A percentile compares a stretch with the other conserved stretches of the same genome.
Conservation (phyloP, 2,113 vertebrate species). For the Lampris megalopsis region DNA sequence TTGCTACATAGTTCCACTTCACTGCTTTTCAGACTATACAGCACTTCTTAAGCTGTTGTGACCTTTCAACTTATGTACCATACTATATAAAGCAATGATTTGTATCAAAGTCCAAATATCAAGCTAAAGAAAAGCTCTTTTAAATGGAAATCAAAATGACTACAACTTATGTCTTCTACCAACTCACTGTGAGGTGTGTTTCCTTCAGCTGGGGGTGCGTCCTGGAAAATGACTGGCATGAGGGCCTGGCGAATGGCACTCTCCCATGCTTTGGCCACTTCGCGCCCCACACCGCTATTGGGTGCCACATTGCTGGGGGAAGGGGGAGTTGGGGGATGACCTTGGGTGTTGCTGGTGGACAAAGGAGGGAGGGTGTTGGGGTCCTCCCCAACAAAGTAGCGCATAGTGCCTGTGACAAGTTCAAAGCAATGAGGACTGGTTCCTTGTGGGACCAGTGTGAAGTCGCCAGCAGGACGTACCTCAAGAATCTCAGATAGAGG, state of each 20-base stretch:
- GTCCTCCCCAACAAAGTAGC: slow-evolving; percentile 90
- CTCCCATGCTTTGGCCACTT: slow-evolving; percentile 88
- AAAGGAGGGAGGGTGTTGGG: slow-evolving; percentile 66
- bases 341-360: slow-evolving; percentile 41
- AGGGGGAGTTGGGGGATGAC: slow-evolving; percentile 57
- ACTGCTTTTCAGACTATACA: too few species aligned
- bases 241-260: slow-evolving; percentile 89
- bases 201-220: slow-evolving; percentile 82
- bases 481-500: slow-evolving; percentile 89
- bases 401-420: slow-evolving; percentile 86
- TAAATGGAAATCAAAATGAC: neutral
- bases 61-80: too few species aligned
- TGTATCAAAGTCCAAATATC: too few species aligned
- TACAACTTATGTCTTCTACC: neutral
- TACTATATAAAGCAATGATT: too few species aligned
- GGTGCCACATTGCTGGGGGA: slow-evolving; percentile 76
- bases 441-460: slow-evolving; percentile 82
- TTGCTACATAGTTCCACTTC: too few species aligned
- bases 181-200: slow-evolving; percentile 84
- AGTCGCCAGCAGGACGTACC: slow-evolving; percentile 83
- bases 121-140: neutral
- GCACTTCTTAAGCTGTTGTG: too few species aligned
- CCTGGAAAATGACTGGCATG: slow-evolving; percentile 91
- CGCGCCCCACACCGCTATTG: slow-evolving; percentile 84
- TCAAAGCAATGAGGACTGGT: slow-evolving; percentile 91